phyloP scores from a whole-genome alignment of 1,140 invertebrate genomes.

The Dendrolimus kikuchii region DNA sequence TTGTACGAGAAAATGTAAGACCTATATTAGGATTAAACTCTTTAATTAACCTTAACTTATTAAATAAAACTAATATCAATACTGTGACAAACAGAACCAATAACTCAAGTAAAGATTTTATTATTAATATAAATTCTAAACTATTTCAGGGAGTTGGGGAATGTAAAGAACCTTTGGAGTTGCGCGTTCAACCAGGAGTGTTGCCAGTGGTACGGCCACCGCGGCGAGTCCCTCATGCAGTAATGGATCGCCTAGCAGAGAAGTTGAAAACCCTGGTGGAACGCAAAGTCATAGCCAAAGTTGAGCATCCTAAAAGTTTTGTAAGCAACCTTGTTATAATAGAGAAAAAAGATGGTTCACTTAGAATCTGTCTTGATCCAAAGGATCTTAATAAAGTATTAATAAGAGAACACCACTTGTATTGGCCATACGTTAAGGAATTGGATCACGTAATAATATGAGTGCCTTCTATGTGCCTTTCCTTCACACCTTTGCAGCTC shows the following conservation, averaged over 20 bases:
- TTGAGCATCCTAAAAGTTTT: constrained; percentile 22
- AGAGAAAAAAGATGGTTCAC: constrained; percentile 19
- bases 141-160: constrained; percentile 5
- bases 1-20: too few relatives aligned
- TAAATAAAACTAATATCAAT: neutral
- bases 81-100: neutral
- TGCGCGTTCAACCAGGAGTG: constrained; percentile 8
- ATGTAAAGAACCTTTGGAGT: constrained; percentile 9
- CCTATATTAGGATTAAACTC: too few relatives aligned
- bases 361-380: constrained; percentile 28
- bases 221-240: constrained; percentile 16
- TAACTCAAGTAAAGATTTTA: constrained; percentile 5
- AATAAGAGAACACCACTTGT: constrained; percentile 21
- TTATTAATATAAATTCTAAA: constrained; percentile 10
- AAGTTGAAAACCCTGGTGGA: constrained; percentile 19
- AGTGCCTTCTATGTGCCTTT: too few relatives aligned
- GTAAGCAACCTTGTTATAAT: constrained; percentile 26
- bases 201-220: constrained; percentile 16
- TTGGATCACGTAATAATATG: too few relatives aligned
- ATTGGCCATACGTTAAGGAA: too few relatives aligned
- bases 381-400: constrained; percentile 23
- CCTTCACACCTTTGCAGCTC: too few relatives aligned
- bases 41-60: too few relatives aligned
- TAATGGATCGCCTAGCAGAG: constrained; percentile 11
- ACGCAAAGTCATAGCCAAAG: constrained; percentile 22